Percentiles rank a stretch among this genome's conserved stretches.
Conservation (phyloP, 1,140 invertebrate species). For the Brachionus calyciflorus region DNA sequence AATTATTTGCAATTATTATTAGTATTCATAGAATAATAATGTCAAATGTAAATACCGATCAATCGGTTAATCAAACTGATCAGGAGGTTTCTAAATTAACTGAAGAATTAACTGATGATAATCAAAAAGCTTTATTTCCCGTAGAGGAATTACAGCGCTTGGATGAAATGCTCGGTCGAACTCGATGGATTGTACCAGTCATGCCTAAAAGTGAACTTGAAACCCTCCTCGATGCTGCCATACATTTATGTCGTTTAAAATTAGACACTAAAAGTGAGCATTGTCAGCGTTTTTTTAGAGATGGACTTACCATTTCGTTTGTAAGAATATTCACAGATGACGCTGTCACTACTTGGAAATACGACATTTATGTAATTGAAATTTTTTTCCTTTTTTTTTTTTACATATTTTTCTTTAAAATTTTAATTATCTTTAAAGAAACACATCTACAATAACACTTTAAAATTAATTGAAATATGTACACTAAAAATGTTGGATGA, state of each 20-base stretch:
- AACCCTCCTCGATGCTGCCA: conserved; percentile 80
- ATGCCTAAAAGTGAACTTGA: conserved; percentile 91
- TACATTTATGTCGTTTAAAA: conserved; percentile 76
- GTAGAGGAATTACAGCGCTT: conserved; percentile 23
- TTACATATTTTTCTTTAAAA: conserved; percentile 15
- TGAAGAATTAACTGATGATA: not conserved
- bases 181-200: conserved; percentile 93
- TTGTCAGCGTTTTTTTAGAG: conserved; percentile 90
- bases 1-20: too few relatives aligned
- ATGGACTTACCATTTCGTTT: conserved; percentile 89
- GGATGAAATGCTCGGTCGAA: conserved; percentile 77
- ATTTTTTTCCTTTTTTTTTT: conserved; percentile 54
- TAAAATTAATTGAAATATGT: conserved; percentile 84
- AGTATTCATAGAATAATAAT: too few relatives aligned
- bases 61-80: not conserved
- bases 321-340: conserved; percentile 97
- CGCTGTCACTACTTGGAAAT: conserved; percentile 93
- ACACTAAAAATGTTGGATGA: conserved; percentile 84
- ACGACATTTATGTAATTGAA: conserved; percentile 76
- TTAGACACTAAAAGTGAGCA: conserved; percentile 81
- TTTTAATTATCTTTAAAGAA: conserved; percentile 60
- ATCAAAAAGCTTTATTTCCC: not conserved
- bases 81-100: not conserved
- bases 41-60: conserved; percentile 24
- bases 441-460: conserved; percentile 87